These are phyloP conservation scores for Chrysotoxum bicinctum DNA, from an alignment of 2,888 invertebrate genomes.

Conservation along the genomic window DNA sequence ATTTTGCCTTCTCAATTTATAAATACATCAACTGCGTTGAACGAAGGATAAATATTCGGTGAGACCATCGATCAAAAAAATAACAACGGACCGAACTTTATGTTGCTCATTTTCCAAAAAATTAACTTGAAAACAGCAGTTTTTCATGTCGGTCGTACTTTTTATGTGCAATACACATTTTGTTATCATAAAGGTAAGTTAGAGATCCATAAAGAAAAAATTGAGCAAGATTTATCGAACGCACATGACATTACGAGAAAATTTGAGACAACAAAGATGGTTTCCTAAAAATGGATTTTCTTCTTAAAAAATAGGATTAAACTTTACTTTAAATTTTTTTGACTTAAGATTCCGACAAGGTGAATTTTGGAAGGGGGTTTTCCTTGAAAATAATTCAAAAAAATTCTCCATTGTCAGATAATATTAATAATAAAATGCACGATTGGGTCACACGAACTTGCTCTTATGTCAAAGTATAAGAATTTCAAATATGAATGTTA, in stretches of 20 bases:
- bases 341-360: no score
- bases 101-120: constrained; percentile 71
- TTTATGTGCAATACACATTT: neutral
- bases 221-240: neutral
- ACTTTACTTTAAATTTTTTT: no score
- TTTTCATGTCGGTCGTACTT: constrained; percentile 40
- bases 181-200: neutral
- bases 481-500: no score
- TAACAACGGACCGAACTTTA: constrained; percentile 37
- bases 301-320: no score
- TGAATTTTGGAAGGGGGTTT: no score
- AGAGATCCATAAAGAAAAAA: neutral
- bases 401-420: no score
- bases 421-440: no score
- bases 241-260: neutral
- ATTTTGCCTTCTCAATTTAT: constrained; percentile 58
- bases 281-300: no score
- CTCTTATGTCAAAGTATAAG: no score
- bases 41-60: constrained; percentile 18
- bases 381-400: no score
- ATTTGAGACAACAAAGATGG: no score
- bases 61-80: constrained; percentile 65
- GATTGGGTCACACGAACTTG: no score
- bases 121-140: constrained; percentile 70
- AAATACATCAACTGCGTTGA: constrained; percentile 62